phyloP scores from a whole-genome alignment of 1,140 invertebrate genomes.

The Macrostomum lignano region DNA sequence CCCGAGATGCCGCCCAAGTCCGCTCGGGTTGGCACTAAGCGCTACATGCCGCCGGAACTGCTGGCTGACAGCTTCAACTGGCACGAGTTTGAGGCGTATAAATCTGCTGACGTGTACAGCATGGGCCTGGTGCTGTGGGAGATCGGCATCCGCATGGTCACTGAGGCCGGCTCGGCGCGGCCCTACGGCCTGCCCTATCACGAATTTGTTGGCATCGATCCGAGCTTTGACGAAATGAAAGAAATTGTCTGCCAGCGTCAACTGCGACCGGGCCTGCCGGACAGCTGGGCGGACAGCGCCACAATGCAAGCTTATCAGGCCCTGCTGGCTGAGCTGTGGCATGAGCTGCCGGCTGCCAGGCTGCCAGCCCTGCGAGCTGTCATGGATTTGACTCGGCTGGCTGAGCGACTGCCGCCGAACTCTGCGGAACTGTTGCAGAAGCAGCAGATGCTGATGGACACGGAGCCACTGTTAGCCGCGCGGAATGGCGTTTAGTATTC shows the following conservation, averaged over 20 bases:
- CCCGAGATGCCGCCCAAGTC: background rate
- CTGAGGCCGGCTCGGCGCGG: background rate
- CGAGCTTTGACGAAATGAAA: constrained; percentile 1
- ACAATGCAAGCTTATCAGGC: background rate
- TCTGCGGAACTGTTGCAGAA: no score
- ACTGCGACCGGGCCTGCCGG: background rate
- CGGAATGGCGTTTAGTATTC: no score
- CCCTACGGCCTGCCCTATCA: constrained; percentile 1
- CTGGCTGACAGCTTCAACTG: constrained; percentile 11
- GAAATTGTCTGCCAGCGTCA: background rate
- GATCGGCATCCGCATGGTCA: no score
- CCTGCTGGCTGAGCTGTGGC: constrained; percentile 2
- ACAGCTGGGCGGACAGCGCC: background rate
- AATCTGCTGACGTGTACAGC: constrained; percentile 75
- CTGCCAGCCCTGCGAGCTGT: no score
- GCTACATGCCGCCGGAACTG: constrained; percentile 76
- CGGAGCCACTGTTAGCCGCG: no score
- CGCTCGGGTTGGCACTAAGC: constrained; percentile 33
- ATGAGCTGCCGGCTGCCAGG: background rate
- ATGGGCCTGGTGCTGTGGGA: constrained; percentile 80
- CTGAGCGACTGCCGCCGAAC: no score
- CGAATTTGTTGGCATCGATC: background rate
- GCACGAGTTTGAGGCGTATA: constrained; percentile 73
- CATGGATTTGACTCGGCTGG: no score
- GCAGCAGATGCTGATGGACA: no score